These are phyloP conservation scores for Microcebus jonahi DNA, from an alignment of 2,113 vertebrate species.

Conservation along the genomic window DNA sequence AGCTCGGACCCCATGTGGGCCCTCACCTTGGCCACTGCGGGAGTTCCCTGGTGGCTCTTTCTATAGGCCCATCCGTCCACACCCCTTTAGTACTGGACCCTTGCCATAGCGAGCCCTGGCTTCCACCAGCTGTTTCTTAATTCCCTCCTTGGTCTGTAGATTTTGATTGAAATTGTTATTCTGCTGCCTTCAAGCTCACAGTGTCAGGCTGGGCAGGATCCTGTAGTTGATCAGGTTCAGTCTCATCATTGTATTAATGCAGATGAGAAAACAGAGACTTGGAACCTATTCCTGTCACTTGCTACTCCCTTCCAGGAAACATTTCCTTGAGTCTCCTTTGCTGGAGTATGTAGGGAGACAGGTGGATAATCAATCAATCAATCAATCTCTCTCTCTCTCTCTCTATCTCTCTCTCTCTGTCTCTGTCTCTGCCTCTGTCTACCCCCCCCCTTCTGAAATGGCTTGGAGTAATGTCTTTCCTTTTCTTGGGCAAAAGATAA, in stretches of 20 bases:
- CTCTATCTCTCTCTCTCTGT: not conserved
- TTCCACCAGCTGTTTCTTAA: not conserved
- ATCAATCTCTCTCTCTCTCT: not conserved
- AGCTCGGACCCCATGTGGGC: not conserved
- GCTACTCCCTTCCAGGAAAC: not conserved
- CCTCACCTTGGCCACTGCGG: not conserved
- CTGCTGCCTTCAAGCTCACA: not conserved
- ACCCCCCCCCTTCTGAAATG: not conserved
- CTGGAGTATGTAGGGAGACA: not conserved
- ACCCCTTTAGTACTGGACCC: not conserved
- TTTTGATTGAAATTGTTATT: not conserved
- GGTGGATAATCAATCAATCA: too few species aligned
- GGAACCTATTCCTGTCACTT: not conserved
- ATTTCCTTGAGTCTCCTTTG: not conserved
- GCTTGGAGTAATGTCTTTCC: not conserved
- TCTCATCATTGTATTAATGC: not conserved
- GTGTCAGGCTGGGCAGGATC: not conserved
- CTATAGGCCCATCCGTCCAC: fast-evolving
- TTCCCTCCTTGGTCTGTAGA: not conserved
- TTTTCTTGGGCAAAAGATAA: not conserved
- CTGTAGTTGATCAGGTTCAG: not conserved
- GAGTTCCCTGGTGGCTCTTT: not conserved
- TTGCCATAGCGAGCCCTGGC: not conserved
- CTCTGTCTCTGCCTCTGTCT: not conserved
- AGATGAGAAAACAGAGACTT: not conserved